Base-by-base conservation (phyloP, 1,140 invertebrate species). In the Pinna nobilis region DNA sequence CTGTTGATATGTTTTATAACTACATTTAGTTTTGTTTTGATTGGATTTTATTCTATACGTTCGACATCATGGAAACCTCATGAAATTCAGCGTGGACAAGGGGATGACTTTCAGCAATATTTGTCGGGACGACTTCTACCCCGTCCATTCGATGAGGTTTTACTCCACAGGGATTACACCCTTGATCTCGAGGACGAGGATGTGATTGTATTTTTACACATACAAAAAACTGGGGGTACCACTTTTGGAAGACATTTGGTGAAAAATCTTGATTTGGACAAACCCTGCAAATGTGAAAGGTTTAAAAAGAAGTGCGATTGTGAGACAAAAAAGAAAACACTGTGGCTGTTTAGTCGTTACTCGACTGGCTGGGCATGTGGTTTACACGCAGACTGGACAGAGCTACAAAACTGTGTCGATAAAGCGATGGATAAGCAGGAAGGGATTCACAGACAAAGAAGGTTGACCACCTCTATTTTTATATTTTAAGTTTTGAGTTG, bases 351-450 rank as follows among this genome's bases (percentile, higher is more conserved):
- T 90, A 98, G 97, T 86, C 92, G 98, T 82, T 99, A 98, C 90
- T 98, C 97, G 7, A 98, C 97, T 20, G 98, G 98, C 57, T 99
- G 98, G 98, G 96, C 96, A 84, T 99, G 98, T 91, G 98, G 98
- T 60, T 90, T 99, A 20, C 98, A 99, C 90, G 97, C 98, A n/a
- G 91, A 99, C 90, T 99, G 97, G 94, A 99, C 98, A 15, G 97
- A 99, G 90, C 88, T 99, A 65, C 96, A 83, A 95, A 96, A 89
- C 18, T 91, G 90, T 84, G 90, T 91, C 4, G 84, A 89, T 39
- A 69, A 83, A n/a, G 86, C 79, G 25, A 80, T 91, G 76, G 85
- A 89, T 74, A 84, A 86, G 61, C 82, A 83, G 50, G 89, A 90
- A 77, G 81, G 83, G 64, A 73, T 76, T 13, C 64, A 76, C 6